phyloP scores from a whole-genome alignment of 2,888 invertebrate species.

The Cremastinae sp. region DNA sequence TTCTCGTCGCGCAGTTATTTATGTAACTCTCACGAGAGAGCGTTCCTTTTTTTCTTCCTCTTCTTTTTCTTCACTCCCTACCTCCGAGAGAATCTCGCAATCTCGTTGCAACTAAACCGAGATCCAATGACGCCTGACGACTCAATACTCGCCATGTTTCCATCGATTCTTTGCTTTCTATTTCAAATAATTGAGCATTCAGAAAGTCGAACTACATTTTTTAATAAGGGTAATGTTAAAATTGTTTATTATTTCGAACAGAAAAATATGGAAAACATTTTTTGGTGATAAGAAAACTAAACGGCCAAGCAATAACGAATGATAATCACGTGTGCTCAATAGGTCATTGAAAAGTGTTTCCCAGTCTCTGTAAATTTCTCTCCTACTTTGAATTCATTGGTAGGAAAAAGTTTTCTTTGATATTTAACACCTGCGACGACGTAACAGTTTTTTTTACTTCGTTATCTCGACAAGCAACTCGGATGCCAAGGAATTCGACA shows the following conservation, averaged over 20 bases:
- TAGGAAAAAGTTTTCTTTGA: conserved; percentile 20
- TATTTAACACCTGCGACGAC: conserved; percentile 15
- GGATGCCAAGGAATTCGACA: conserved; percentile 28
- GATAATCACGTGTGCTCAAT: background rate
- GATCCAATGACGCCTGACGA: conserved; percentile 6
- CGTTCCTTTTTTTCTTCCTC: conserved; percentile 6
- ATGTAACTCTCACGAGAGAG: conserved; percentile 36
- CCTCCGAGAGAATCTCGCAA: conserved; percentile 15
- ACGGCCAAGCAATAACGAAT: background rate
- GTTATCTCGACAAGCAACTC: conserved; percentile 24
- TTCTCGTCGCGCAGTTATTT: conserved; percentile 45
- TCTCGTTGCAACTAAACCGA: conserved; percentile 10
- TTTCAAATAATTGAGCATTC: background rate
- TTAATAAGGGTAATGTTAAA: too few relatives aligned
- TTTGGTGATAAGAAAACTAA: background rate
- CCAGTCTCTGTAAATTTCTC: background rate
- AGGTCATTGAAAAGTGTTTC: background rate
- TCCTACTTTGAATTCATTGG: background rate
- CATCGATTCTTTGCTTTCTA: conserved; percentile 26
- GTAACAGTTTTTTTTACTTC: conserved; percentile 10
- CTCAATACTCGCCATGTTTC: background rate
- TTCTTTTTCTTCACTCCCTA: conserved; percentile 15
- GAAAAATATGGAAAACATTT: too few relatives aligned
- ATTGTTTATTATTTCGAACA: too few relatives aligned
- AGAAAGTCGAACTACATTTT: too few relatives aligned